Evolutionary conservation across 2,888 invertebrate species (phyloP).

Genomic region (Asteroscopus sphinx): DNA sequence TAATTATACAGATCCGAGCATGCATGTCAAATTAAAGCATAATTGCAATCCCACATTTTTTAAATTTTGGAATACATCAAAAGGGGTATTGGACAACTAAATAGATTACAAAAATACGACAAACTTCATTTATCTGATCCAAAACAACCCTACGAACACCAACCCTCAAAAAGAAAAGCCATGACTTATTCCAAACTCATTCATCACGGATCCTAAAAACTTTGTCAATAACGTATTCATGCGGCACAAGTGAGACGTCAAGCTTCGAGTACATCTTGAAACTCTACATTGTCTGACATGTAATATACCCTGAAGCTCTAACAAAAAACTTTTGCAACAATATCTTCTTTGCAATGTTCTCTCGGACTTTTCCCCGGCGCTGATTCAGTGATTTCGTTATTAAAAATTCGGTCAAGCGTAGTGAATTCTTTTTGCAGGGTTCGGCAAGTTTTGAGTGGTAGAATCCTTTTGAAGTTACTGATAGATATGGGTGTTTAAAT

Average conservation of each 20-base stretch:
- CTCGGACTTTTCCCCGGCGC: constrained; percentile 31
- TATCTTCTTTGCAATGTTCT: constrained; percentile 33
- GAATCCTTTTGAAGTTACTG: background rate
- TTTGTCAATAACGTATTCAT: constrained; percentile 48
- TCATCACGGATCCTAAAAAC: constrained; percentile 38
- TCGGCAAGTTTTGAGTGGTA: background rate
- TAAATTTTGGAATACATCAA: no score
- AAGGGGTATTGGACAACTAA: no score
- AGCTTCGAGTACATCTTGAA: constrained; percentile 18
- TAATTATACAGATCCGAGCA: no score
- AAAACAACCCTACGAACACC: background rate
- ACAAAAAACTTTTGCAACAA: constrained; percentile 42
- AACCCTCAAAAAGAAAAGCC: constrained; percentile 15
- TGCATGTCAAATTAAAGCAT: no score
- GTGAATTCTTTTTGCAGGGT: constrained; percentile 2
- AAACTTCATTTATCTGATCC: background rate
- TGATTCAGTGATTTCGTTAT: constrained; percentile 50
- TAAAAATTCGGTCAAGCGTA: constrained; percentile 42
- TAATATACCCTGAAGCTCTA: constrained; percentile 31
- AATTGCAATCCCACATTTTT: no score
- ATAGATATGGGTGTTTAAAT: background rate
- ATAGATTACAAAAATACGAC: no score
- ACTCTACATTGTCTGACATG: constrained; percentile 24
- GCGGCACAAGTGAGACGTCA: constrained; percentile 17
- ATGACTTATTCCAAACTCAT: constrained; percentile 22